Evolutionary conservation across 2,888 invertebrate genomes (phyloP), one percentile per base, ranked within the genome.

Genomic region (Rhagonycha lutea): DNA sequence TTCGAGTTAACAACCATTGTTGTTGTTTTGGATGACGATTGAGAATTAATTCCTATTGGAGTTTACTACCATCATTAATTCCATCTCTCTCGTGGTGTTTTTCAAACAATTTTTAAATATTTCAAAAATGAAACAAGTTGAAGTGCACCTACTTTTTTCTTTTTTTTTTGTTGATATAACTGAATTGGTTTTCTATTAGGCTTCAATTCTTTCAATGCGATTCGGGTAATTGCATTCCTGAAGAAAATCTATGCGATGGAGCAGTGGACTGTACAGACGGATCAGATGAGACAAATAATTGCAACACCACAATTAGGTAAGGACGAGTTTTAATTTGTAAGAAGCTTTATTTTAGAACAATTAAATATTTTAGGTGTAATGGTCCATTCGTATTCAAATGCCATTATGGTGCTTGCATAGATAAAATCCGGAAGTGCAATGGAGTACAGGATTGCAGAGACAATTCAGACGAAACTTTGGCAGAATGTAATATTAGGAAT

Each of bases 401-500:
- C 79, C 81, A 83, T 11, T 90, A 91, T 78, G 90, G 90, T 11
- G 90, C 89, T 4, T 91, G 90, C 79, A 85, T 90, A 8, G 87
- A 87, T 75, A 85, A 85, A 14, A 86, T 1, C 5, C 73, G 80
- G 9, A 80, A 78, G 23, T 90, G 90, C 79, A 86, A 90, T 80
- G 89, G 89, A 0, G 80, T 85, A 67, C 77, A 82, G 68, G 87
- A 90, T 75, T 90, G 90, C 78, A 81, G 83, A 47, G 90, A 90
- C 77, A 86, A 86, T 63, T 89, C 89, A 14, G 90, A 90, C 80
- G 90, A 90, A 78, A 82, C 78, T 10, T 71, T 82, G 10, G 73
- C 84, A 0, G 79, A 73, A 65, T 88, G 87, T 72, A 4, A 23
- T 23, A 74, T 7, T 75, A 14, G 8, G 8, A 10, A 12, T 3